Conservation (phyloP, 2,113 vertebrate genomes). For the Alouatta palliata region DNA sequence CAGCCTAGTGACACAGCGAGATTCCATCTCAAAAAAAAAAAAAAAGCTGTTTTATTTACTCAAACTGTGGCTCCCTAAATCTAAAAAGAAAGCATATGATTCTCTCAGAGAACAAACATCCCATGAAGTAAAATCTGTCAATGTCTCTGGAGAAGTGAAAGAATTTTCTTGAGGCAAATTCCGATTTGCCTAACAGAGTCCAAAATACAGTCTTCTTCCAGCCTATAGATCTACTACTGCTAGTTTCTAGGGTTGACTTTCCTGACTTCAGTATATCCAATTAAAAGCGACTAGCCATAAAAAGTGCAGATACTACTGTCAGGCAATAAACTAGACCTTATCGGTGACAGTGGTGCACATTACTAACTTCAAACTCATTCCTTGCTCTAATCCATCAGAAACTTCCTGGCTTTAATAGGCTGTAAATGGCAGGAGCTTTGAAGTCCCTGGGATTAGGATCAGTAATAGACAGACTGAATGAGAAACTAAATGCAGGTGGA, state of each 20-base stretch:
- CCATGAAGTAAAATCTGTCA: not conserved
- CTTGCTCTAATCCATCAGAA: constrained; percentile 90
- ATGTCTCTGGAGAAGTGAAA: not conserved
- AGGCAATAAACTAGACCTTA: constrained; percentile 87
- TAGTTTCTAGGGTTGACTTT: constrained; percentile 52
- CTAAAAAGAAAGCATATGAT: not conserved
- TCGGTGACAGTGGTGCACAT: constrained; percentile 86
- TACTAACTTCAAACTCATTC: constrained; percentile 90
- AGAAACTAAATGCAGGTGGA: constrained; percentile 83
- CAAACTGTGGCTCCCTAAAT: not conserved
- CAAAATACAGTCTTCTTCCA: not conserved
- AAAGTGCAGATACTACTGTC: constrained; percentile 85
- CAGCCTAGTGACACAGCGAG: no score
- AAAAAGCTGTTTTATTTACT: not conserved
- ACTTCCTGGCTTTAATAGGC: constrained; percentile 91
- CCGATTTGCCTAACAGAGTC: not conserved
- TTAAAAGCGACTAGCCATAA: constrained; percentile 84
- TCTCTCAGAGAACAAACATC: constrained; percentile 2
- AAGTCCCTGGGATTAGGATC: constrained; percentile 86
- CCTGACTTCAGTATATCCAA: constrained; percentile 77
- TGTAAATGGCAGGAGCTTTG: constrained; percentile 90
- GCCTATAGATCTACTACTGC: constrained; percentile 48
- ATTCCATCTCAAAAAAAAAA: no score
- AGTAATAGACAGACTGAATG: constrained; percentile 81
- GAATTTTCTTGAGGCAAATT: not conserved